These are phyloP conservation scores for Echinarachnius parma DNA, from an alignment of 53 echinoderm and acorn worm species.

Conservation along the genomic window DNA sequence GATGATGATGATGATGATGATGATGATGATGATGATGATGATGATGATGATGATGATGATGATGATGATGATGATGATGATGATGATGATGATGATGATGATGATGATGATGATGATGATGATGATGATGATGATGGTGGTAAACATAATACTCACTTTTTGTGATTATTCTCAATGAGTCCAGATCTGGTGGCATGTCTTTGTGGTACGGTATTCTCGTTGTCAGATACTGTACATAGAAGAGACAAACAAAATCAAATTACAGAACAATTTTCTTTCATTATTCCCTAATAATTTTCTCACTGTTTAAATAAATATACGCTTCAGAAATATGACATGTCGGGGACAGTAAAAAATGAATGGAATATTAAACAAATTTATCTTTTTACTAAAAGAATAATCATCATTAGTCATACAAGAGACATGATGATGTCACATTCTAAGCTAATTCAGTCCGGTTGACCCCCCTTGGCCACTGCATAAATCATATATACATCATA, in stretches of 20 bases:
- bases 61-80: conserved; percentile 1
- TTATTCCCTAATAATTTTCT: no score
- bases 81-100: background rate
- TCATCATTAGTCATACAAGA: no score
- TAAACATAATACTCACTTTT: background rate
- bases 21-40: conserved; percentile 12
- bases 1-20: background rate
- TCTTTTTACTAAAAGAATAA: no score
- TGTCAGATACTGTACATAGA: conserved; percentile 77
- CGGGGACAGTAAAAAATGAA: no score
- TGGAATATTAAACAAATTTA: no score
- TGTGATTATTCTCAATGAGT: conserved; percentile 40
- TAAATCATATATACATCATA: no score
- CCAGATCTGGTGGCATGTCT: conserved; percentile 74
- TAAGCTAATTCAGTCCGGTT: no score
- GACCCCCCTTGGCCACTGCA: no score
- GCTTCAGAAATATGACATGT: no score
- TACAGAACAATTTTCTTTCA: no score
- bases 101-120: conserved; percentile 10
- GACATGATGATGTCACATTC: no score
- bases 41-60: conserved; percentile 29
- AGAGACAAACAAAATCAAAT: background rate
- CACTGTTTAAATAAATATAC: no score
- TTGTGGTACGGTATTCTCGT: conserved; percentile 99
- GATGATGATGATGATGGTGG: background rate